Evolutionary conservation across 2,888 invertebrate species (phyloP).

Genomic region (Geotrupes spiniger): DNA sequence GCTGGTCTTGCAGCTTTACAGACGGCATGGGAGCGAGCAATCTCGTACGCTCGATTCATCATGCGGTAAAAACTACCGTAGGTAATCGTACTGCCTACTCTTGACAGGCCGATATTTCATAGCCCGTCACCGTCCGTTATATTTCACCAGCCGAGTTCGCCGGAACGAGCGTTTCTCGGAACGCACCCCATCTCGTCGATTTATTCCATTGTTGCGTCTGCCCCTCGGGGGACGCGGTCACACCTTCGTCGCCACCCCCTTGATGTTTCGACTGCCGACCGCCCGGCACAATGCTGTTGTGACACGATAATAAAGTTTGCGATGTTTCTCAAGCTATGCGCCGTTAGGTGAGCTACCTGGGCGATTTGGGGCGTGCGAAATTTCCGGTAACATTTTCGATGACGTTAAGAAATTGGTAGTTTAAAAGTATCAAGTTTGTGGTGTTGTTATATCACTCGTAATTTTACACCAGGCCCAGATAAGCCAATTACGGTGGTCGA

Average conservation of each 20-base stretch:
- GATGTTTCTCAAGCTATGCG: background rate
- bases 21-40: too few species aligned
- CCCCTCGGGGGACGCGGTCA: slow-evolving; percentile 6
- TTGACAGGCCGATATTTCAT: slow-evolving; percentile 22
- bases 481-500: too few species aligned
- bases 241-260: slow-evolving; percentile 18
- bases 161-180: slow-evolving; percentile 12
- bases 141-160: too few species aligned
- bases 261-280: slow-evolving; percentile 1
- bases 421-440: too few species aligned
- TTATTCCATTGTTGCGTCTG: slow-evolving; percentile 12
- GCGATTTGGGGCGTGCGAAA: too few species aligned
- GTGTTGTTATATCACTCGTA: too few species aligned
- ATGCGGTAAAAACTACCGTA: background rate
- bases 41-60: background rate
- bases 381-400: too few species aligned
- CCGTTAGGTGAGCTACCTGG: too few species aligned
- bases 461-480: too few species aligned
- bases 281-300: background rate
- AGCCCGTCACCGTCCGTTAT: slow-evolving; percentile 18
- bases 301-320: slow-evolving; percentile 3
- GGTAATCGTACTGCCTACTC: slow-evolving; percentile 6
- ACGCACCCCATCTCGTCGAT: slow-evolving; percentile 16
- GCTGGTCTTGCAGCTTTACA: too few species aligned
- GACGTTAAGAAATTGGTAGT: too few species aligned